Evolutionary conservation across 1,140 invertebrate genomes (phyloP).

Genomic region (Conus betulinus): DNA sequence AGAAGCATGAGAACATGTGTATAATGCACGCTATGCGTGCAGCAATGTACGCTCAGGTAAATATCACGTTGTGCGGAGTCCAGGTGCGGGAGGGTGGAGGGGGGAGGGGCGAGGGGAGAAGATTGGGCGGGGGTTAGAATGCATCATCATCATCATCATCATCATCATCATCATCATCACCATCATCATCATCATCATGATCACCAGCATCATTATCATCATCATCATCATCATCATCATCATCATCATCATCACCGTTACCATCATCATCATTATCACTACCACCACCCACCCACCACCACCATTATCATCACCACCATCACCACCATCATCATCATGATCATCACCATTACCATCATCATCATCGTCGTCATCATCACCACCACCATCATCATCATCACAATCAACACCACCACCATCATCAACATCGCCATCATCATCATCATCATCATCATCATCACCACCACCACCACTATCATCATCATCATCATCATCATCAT

Average conservation of each 20-base stretch:
- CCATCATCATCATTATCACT: neutral
- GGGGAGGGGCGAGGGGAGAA: too few relatives aligned
- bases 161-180: constrained; percentile 31
- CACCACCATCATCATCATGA: constrained; percentile 13
- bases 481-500: neutral
- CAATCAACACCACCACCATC: neutral
- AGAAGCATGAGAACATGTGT: too few relatives aligned
- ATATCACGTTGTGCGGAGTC: too few relatives aligned
- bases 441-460: neutral
- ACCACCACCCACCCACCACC: neutral
- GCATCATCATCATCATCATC: constrained; percentile 24
- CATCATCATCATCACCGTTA: neutral
- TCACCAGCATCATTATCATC: neutral
- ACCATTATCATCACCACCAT: neutral
- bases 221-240: constrained; percentile 13
- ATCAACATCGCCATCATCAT: neutral
- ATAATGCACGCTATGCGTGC: too few relatives aligned
- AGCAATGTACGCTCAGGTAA: too few relatives aligned
- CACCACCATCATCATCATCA: neutral
- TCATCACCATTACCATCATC: neutral
- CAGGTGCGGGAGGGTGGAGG: too few relatives aligned
- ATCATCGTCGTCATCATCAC: too few relatives aligned
- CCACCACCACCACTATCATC: neutral
- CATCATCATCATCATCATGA: neutral
- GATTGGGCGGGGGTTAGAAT: neutral